phyloP scores from a whole-genome alignment of 2,113 vertebrate species.

The Mobula birostris region DNA sequence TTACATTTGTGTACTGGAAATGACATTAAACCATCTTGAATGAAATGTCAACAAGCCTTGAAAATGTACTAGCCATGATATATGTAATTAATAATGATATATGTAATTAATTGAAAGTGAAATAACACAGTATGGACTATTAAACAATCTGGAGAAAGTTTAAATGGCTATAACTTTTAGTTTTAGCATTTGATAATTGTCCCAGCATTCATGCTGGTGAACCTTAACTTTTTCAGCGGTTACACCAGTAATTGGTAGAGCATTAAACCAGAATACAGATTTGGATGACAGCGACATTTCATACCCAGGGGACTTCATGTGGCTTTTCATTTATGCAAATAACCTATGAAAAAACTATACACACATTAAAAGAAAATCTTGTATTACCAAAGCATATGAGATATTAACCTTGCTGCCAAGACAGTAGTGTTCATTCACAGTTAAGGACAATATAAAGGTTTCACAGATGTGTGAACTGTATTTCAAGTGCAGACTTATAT shows the following conservation, averaged over 20 bases:
- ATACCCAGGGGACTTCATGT: background rate
- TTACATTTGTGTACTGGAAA: too few relatives aligned
- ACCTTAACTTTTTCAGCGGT: background rate
- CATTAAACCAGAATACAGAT: background rate
- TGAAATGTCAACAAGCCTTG: background rate
- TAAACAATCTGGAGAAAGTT: background rate
- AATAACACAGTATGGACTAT: background rate
- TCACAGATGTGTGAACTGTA: background rate
- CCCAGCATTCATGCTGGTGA: background rate
- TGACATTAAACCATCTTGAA: too few relatives aligned
- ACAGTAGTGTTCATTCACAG: background rate
- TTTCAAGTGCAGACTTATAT: background rate
- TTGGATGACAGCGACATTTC: background rate
- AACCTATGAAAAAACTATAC: background rate
- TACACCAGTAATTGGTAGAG: background rate
- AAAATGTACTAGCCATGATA: background rate
- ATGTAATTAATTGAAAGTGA: background rate
- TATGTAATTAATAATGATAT: background rate
- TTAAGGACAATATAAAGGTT: background rate
- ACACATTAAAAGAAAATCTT: background rate
- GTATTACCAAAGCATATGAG: background rate
- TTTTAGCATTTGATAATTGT: background rate
- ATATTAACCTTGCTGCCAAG: background rate
- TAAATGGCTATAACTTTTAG: background rate
- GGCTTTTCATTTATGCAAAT: background rate